Evolutionary conservation across 2,113 vertebrate species (phyloP), one percentile per base, ranked within the genome.

Genomic region (Calypte anna): DNA sequence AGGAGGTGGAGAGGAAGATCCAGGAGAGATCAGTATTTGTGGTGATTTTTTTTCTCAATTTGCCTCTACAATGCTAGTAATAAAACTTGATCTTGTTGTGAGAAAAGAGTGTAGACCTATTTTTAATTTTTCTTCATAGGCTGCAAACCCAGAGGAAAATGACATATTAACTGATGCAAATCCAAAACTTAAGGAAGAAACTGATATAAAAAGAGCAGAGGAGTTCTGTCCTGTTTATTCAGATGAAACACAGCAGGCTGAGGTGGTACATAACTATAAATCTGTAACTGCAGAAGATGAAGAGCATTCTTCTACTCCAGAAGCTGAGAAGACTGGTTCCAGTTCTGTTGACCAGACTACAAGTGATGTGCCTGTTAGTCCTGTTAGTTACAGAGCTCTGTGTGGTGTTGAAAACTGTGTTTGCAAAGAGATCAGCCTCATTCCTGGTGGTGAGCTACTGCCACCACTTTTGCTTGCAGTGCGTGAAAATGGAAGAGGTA

Each of bases 381-480:
- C 98, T 58, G 98, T 98, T 92, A 98, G 98, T 84, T 99, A 98
- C 55, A 96, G 96, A 50, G 95, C 99, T 19, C 97, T 99, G 3
- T 98, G 98, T 95, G 97, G 97, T 33, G 62, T 99, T 40, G 96
- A 98, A 10, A 97, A 97, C 36, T 97, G 85, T 12, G 98, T 99
- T 62, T 86, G 48, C 67, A 98, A 94, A 43, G 90, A 95, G 3
- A 82, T 98, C 69, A 99, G 97, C 94, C 98, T 99, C 86, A 82
- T 99, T 86, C 98, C 99, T 21, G 98, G 98, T 17, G 97, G 96
- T 30, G 97, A 98, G 4, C 96, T 96, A 38, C 98, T 99, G 33
- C 99, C 99, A 4, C 99, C 99, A 1, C 96, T 98, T 68, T 93
- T 99, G 73, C 97, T 98, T 78, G 87, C 96, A 72, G 97, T 96